phyloP scores from a whole-genome alignment of 2,888 invertebrate species.

The Portevinia maculata region DNA sequence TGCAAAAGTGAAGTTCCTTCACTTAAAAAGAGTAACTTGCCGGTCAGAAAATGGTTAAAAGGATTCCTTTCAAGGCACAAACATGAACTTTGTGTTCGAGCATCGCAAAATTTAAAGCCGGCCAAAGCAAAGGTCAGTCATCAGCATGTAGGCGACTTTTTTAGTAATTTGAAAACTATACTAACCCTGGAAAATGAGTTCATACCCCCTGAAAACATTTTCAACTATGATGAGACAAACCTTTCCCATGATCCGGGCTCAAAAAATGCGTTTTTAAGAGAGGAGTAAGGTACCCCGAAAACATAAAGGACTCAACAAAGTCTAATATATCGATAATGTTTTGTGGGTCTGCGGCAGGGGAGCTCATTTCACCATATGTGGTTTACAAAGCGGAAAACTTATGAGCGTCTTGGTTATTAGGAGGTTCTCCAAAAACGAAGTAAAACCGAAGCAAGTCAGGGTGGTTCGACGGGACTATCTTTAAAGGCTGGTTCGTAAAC shows the following conservation, averaged over 20 bases:
- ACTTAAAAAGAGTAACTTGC: background rate
- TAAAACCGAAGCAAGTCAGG: too few species aligned
- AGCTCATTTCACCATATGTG: too few species aligned
- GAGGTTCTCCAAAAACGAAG: too few species aligned
- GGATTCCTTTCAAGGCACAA: slow-evolving; percentile 2
- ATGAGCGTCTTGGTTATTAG: background rate
- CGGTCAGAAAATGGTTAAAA: background rate
- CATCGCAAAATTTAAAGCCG: background rate
- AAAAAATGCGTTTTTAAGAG: background rate
- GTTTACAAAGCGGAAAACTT: too few species aligned
- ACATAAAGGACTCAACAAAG: too few species aligned
- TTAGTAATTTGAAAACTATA: slow-evolving; percentile 13
- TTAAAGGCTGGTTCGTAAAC: too few species aligned
- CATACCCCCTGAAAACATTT: background rate
- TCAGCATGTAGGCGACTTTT: slow-evolving; percentile 1
- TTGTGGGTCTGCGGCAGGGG: too few species aligned
- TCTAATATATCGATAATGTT: too few species aligned
- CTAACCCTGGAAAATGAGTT: slow-evolving; percentile 6
- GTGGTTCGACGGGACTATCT: background rate
- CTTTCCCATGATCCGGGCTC: slow-evolving; percentile 7
- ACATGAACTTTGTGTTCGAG: background rate
- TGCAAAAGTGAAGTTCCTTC: background rate
- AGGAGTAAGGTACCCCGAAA: too few species aligned
- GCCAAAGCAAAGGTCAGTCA: background rate
- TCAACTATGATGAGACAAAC: slow-evolving; percentile 22